These are phyloP conservation scores for Nipponia nippon DNA, from an alignment of 2,113 vertebrate species.

Conservation along the genomic window DNA sequence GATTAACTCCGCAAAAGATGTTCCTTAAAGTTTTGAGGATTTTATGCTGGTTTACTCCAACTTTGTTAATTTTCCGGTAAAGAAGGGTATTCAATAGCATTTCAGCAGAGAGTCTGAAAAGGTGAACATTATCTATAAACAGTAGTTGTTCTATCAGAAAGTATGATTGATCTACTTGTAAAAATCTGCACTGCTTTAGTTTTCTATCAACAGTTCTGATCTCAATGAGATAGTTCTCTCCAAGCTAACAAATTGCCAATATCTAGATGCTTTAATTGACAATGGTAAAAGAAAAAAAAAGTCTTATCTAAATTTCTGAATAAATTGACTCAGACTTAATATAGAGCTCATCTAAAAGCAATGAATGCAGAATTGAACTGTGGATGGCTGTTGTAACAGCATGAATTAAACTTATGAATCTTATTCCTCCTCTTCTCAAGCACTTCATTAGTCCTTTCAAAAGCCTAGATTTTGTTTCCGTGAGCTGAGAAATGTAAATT, in stretches of 20 bases:
- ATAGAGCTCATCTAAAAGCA: background rate
- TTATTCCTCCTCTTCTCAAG: background rate
- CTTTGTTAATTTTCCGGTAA: background rate
- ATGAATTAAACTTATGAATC: conserved; percentile 11
- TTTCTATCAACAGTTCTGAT: background rate
- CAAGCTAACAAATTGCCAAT: background rate
- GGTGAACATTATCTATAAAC: background rate
- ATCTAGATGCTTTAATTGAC: background rate
- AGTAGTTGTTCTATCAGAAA: background rate
- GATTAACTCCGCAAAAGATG: background rate
- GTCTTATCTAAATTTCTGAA: background rate
- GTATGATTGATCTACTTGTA: background rate
- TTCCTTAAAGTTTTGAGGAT: background rate
- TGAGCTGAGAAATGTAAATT: background rate
- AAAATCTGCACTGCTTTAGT: background rate
- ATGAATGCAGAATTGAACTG: background rate
- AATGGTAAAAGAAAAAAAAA: background rate
- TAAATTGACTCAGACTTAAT: background rate
- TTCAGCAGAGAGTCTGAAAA: background rate
- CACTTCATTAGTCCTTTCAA: conserved; percentile 33
- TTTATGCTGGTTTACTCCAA: background rate
- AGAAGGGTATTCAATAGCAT: background rate
- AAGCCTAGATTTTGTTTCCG: background rate
- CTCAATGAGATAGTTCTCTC: background rate
- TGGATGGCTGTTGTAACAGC: background rate